Percentiles rank a stretch among this genome's conserved stretches.
Evolutionary conservation across 2,113 vertebrate genomes (phyloP).

Genomic region (Nyctereutes procyonoides): DNA sequence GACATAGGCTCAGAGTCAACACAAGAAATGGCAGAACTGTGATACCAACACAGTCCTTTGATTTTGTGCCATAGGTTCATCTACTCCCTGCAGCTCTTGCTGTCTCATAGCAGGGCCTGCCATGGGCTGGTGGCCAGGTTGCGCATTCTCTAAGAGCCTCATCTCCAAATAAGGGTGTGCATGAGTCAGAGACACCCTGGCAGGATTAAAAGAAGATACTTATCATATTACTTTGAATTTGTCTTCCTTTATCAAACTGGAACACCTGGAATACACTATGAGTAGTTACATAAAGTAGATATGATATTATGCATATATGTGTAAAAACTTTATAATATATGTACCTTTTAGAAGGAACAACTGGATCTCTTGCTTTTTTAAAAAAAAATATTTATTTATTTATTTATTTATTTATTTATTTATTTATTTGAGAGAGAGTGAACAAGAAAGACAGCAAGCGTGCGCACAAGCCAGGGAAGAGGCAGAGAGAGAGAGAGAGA

Average conservation of each 20-base stretch:
- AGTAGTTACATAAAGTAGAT: background rate
- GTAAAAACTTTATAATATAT: background rate
- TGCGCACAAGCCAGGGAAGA: no score
- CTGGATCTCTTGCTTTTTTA: background rate
- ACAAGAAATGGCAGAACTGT: background rate
- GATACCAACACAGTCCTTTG: background rate
- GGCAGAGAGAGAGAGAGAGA: no score
- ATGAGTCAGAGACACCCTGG: background rate
- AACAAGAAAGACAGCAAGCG: no score
- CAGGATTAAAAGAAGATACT: background rate
- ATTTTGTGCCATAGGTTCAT: background rate
- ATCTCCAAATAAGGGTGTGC: background rate
- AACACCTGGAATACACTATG: background rate
- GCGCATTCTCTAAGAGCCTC: background rate
- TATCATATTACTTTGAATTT: background rate
- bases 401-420: no score
- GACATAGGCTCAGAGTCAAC: background rate
- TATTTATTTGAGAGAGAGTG: no score
- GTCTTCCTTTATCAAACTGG: background rate
- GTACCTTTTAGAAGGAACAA: background rate
- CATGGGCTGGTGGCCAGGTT: background rate
- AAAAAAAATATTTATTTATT: no score
- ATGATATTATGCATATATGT: background rate
- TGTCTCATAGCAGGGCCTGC: background rate
- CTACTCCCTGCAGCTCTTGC: background rate